These are phyloP conservation scores for Sinocyclocheilus rhinocerous DNA, from an alignment of 2,113 vertebrate species.

Conservation along the genomic window DNA sequence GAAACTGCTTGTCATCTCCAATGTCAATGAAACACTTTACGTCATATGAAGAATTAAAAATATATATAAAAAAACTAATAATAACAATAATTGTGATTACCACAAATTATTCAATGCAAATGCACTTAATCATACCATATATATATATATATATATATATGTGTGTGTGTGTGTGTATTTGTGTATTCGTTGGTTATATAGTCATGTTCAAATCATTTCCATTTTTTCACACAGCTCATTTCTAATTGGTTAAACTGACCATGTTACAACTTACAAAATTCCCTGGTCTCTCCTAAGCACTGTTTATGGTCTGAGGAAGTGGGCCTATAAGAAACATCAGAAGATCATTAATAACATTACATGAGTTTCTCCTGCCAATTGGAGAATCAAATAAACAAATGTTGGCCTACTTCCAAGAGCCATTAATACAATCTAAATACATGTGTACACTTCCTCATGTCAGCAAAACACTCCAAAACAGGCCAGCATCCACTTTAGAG, in stretches of 20 bases:
- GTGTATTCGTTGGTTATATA: not conserved
- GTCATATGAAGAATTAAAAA: too few species aligned
- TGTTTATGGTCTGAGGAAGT: not conserved
- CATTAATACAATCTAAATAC: conserved; percentile 35
- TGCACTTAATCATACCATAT: too few species aligned
- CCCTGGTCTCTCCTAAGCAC: not conserved
- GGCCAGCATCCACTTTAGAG: too few species aligned
- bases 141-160: too few species aligned
- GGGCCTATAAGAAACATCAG: conserved; percentile 23
- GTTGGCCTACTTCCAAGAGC: conserved; percentile 18
- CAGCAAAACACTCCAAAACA: conserved; percentile 45
- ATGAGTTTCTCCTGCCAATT: conserved; percentile 6
- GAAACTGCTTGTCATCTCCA: too few species aligned
- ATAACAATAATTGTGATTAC: too few species aligned
- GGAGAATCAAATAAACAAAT: conserved; percentile 37
- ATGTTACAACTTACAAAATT: not conserved
- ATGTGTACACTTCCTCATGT: conserved; percentile 43
- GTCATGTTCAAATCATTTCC: not conserved
- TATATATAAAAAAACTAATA: too few species aligned
- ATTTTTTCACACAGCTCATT: not conserved
- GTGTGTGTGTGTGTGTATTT: too few species aligned
- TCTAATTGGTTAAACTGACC: not conserved
- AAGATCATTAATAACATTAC: conserved; percentile 37
- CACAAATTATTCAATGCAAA: too few species aligned
- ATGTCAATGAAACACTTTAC: too few species aligned